These are phyloP conservation scores for Cettia cetti DNA, from an alignment of 2,113 vertebrate species.

Conservation along the genomic window DNA sequence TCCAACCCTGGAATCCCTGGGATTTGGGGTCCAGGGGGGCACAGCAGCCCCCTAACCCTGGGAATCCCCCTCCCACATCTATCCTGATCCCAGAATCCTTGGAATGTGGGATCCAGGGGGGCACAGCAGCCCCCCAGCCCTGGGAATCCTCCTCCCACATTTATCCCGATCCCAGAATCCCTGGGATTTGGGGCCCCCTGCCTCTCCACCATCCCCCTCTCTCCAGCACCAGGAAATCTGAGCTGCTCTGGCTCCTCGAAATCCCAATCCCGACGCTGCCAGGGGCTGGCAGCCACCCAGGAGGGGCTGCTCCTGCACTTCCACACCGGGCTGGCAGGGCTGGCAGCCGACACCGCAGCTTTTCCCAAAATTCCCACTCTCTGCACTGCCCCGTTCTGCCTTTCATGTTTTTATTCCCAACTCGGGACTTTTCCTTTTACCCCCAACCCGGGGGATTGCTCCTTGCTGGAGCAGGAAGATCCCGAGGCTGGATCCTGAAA, in stretches of 20 bases:
- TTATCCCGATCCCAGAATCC: background rate
- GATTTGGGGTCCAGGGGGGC: background rate
- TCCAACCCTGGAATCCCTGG: accelerated
- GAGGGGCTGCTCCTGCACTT: background rate
- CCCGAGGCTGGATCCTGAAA: background rate
- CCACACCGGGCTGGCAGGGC: accelerated
- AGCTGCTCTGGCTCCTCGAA: background rate
- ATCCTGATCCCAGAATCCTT: no score
- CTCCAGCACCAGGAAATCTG: background rate
- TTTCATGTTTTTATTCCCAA: background rate
- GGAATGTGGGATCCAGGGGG: no score
- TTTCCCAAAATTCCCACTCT: background rate
- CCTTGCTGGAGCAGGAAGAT: accelerated
- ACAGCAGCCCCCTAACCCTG: accelerated
- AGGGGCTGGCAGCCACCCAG: background rate
- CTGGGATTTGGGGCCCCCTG: background rate
- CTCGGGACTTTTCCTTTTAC: accelerated
- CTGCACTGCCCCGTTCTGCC: accelerated
- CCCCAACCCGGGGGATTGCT: accelerated
- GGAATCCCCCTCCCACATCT: accelerated
- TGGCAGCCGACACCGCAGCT: background rate
- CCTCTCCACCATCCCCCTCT: accelerated
- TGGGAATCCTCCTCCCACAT: accelerated
- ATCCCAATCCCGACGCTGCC: background rate
- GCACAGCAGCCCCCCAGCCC: background rate